Evolutionary conservation across 2,113 vertebrate species (phyloP), one percentile per base, ranked within the genome.

Genomic region (Odobenus rosmarus): DNA sequence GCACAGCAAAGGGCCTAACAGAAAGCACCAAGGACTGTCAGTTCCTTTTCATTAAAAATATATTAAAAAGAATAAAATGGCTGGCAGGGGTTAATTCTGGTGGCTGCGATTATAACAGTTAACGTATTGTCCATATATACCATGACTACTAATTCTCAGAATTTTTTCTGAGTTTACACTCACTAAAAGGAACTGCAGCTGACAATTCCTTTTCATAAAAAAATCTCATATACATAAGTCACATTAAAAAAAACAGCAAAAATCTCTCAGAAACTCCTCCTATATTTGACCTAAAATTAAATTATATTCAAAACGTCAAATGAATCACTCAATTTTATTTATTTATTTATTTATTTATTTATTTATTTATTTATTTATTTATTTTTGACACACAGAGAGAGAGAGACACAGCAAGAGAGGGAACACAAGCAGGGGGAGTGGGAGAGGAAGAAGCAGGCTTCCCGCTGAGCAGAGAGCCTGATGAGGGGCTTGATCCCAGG

Each of bases 281-380:
- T 39, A 55, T 39, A 93, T 13, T 26, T 79, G 57, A 72, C 18
- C 53, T 87, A 81, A 79, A 96, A 85, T 90, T 69, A 93, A 92
- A 91, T 79, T 79, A 57, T 39, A 84, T 55, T 88, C 10, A 87
- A 95, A 93, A 96, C 23, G 96, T 85, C 49, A 95, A 93, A 81
- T 81, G 7, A 97, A 86, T 62, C 16, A 64, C 11, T 95, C 62
- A 82, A 80, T 62, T 77, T 93, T 46, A 46, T 46, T 46, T 46
- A 46, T 46, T 46, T 46, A 46, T 46, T 9, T 46, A 46, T 46
- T 9, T 46, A 46, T 46, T 46, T 42, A 42, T 42, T 42, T 42
- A 42, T 42, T 4, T 42, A 46, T 46, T 7, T 46, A 46, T 46
- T 7, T 46, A 46, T 42, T 42, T 42, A 42, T 42, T 42, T 42